phyloP scores from a whole-genome alignment of 2,888 invertebrate species.

The Margaritifera margaritifera region DNA sequence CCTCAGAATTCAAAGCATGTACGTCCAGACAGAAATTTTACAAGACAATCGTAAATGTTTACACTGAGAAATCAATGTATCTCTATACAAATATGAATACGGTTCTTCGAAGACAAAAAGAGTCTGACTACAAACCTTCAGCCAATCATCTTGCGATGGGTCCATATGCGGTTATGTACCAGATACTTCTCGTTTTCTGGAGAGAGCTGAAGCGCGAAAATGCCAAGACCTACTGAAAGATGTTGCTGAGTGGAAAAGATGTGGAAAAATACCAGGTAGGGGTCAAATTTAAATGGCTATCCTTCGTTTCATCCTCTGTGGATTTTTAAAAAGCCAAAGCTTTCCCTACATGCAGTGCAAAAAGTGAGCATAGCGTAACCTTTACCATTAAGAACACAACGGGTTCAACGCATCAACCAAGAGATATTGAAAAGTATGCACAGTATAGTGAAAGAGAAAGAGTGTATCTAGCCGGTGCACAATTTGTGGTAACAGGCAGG shows the following conservation, averaged over 20 bases:
- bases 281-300: slow-evolving; percentile 30
- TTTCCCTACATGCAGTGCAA: too few relatives aligned
- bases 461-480: slow-evolving; percentile 21
- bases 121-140: slow-evolving; percentile 32
- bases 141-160: slow-evolving; percentile 38
- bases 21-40: slow-evolving; percentile 24
- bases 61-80: slow-evolving; percentile 31
- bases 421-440: too few relatives aligned
- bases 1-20: slow-evolving; percentile 17
- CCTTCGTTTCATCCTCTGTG: slow-evolving; percentile 22
- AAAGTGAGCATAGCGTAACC: too few relatives aligned
- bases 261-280: slow-evolving; percentile 27
- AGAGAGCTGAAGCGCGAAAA: slow-evolving; percentile 19
- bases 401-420: too few relatives aligned
- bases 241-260: slow-evolving; percentile 22
- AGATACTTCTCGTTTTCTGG: slow-evolving; percentile 37
- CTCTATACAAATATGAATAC: slow-evolving; percentile 36
- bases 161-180: slow-evolving; percentile 38
- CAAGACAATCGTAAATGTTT: slow-evolving; percentile 21
- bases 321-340: too few relatives aligned
- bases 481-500: slow-evolving; percentile 4
- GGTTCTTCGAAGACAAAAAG: slow-evolving; percentile 33
- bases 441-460: slow-evolving; percentile 16
- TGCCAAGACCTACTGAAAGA: slow-evolving; percentile 27
- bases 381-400: too few relatives aligned